Conservation (phyloP, 1,140 invertebrate species). For the Apocrypta bakeri region DNA sequence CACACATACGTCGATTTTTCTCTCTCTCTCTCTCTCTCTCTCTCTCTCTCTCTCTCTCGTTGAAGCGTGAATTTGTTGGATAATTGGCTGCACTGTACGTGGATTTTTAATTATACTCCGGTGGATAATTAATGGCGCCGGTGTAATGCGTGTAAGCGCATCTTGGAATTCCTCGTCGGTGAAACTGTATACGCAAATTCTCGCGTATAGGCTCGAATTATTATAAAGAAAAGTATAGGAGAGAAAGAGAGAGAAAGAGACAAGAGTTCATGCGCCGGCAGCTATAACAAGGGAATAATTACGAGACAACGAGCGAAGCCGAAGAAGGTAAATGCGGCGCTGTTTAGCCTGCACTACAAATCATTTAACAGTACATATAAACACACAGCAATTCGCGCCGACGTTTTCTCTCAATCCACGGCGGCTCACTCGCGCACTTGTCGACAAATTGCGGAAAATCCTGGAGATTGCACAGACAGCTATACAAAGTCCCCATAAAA, state of each 20-base stretch:
- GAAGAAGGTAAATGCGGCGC: neutral
- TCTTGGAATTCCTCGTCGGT: neutral
- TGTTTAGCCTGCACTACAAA: neutral
- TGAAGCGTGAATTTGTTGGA: neutral
- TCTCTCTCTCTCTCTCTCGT: neutral
- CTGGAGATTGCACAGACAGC: slow-evolving; percentile 4
- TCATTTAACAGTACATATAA: slow-evolving; percentile 17
- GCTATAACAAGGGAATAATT: neutral
- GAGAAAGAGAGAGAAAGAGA: neutral
- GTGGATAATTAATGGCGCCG: neutral
- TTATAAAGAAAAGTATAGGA: neutral
- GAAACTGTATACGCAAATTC: too few species aligned
- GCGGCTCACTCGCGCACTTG: neutral
- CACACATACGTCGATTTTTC: neutral
- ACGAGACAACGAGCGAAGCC: neutral
- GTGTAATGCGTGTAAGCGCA: neutral
- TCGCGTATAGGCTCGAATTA: neutral
- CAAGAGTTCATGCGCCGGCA: neutral
- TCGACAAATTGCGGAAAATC: neutral
- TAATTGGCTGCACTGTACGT: neutral
- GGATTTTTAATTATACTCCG: neutral
- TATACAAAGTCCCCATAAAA: slow-evolving; percentile 1
- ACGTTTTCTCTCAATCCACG: slow-evolving; percentile 5
- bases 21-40: neutral
- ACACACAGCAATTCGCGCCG: neutral